Percentiles rank a stretch among this genome's conserved stretches.
phyloP scores from a whole-genome alignment of 2,113 vertebrate genomes.

The Paraplagusia blochii region DNA sequence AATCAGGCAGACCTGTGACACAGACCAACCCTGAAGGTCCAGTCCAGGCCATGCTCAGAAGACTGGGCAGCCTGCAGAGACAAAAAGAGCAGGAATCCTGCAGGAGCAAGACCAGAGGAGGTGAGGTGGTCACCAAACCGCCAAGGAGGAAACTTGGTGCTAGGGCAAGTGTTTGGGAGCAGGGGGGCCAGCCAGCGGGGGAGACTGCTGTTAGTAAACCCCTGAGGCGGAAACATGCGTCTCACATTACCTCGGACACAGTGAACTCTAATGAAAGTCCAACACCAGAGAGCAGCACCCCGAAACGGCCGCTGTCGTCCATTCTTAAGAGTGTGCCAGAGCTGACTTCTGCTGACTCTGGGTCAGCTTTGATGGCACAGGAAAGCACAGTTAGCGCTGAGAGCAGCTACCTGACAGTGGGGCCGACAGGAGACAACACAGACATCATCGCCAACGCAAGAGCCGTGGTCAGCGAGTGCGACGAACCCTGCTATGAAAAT shows the following conservation, averaged over 20 bases:
- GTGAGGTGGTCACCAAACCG: slow-evolving; percentile 79
- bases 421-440: slow-evolving; percentile 40
- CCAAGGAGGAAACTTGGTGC: slow-evolving; percentile 79
- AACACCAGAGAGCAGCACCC: slow-evolving; percentile 45
- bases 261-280: slow-evolving; percentile 9
- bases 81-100: slow-evolving; percentile 70
- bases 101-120: slow-evolving; percentile 55
- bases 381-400: slow-evolving; percentile 39
- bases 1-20: slow-evolving; percentile 48
- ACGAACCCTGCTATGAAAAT: slow-evolving; percentile 89
- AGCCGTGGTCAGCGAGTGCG: slow-evolving; percentile 31
- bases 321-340: slow-evolving; percentile 70
- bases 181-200: slow-evolving; percentile 36
- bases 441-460: slow-evolving; percentile 59
- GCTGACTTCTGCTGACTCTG: slow-evolving; percentile 11
- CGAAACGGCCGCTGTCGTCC: slow-evolving; percentile 67
- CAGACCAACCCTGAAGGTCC: slow-evolving; percentile 74
- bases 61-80: slow-evolving; percentile 85
- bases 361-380: slow-evolving; percentile 20
- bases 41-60: slow-evolving; percentile 81
- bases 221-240: slow-evolving; percentile 56
- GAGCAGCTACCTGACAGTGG: slow-evolving; percentile 56
- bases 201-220: slow-evolving; percentile 59
- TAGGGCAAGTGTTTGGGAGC: slow-evolving; percentile 65
- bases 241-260: slow-evolving; percentile 35